phyloP scores from a whole-genome alignment of 2,113 vertebrate species.

The Arenaria interpres region DNA sequence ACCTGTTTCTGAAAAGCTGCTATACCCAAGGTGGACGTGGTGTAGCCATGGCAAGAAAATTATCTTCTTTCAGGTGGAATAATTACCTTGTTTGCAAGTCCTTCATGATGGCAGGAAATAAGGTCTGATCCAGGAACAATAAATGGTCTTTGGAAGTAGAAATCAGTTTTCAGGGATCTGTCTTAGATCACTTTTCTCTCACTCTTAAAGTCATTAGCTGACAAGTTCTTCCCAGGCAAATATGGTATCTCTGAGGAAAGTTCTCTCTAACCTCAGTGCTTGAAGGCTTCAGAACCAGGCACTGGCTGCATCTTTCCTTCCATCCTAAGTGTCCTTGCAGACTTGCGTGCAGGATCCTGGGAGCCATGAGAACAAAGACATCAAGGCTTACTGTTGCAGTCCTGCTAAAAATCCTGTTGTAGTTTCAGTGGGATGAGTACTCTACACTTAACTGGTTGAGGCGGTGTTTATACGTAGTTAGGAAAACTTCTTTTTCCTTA shows the following conservation, averaged over 20 bases:
- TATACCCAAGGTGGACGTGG: neutral
- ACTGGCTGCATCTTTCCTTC: neutral
- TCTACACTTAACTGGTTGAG: neutral
- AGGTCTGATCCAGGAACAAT: neutral
- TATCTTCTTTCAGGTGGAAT: neutral
- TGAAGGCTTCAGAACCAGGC: neutral
- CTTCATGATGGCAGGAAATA: neutral
- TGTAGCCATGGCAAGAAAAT: neutral
- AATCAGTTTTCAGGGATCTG: neutral
- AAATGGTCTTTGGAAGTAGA: neutral
- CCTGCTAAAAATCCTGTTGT: neutral
- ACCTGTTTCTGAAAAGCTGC: neutral
- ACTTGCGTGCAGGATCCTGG: neutral
- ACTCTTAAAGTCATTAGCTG: neutral
- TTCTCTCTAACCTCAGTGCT: neutral
- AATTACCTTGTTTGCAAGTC: neutral
- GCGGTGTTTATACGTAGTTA: neutral
- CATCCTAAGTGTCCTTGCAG: neutral
- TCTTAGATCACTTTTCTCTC: neutral
- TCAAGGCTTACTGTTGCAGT: neutral
- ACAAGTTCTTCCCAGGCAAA: neutral
- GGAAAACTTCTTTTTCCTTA: neutral
- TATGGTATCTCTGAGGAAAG: neutral
- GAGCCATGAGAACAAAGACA: neutral
- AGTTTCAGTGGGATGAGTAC: neutral